Percentiles rank a stretch among this genome's conserved stretches.
Evolutionary conservation across 2,113 vertebrate genomes (phyloP).

Genomic region (Ursus arctos): DNA sequence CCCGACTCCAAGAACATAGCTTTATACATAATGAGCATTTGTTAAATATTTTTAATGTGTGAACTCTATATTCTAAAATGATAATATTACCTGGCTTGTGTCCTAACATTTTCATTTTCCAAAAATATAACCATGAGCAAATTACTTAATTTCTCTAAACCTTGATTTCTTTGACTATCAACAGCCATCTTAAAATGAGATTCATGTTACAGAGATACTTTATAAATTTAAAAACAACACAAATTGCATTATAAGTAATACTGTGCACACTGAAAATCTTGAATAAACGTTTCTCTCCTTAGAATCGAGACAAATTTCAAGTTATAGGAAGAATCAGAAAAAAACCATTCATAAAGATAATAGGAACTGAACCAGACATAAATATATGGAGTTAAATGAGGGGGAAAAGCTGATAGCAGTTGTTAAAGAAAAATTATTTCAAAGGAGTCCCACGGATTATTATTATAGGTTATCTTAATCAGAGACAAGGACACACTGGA

Average conservation of each 20-base stretch:
- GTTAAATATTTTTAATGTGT: not conserved
- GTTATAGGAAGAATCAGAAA: not conserved
- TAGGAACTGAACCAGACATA: not conserved
- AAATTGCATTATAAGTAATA: not conserved
- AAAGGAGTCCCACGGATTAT: not conserved
- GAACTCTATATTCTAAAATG: not conserved
- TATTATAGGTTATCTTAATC: constrained; percentile 18
- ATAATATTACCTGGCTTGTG: not conserved
- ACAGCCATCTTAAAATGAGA: not conserved
- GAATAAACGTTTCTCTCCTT: constrained; percentile 18
- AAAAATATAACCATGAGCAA: constrained; percentile 27
- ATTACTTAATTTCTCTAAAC: not conserved
- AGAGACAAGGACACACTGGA: not conserved
- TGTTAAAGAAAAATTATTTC: constrained; percentile 29
- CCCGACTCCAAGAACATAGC: not conserved
- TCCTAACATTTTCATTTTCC: constrained; percentile 7
- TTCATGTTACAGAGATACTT: not conserved
- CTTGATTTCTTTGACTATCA: not conserved
- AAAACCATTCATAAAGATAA: not conserved
- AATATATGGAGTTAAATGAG: not conserved
- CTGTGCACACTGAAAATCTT: not conserved
- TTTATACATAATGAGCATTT: not conserved
- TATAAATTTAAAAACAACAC: constrained; percentile 1
- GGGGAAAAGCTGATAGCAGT: not conserved
- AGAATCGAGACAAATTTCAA: not conserved